phyloP scores from a whole-genome alignment of 2,797 vertebrate genomes.

The Parauchenoglanis punctatus region DNA sequence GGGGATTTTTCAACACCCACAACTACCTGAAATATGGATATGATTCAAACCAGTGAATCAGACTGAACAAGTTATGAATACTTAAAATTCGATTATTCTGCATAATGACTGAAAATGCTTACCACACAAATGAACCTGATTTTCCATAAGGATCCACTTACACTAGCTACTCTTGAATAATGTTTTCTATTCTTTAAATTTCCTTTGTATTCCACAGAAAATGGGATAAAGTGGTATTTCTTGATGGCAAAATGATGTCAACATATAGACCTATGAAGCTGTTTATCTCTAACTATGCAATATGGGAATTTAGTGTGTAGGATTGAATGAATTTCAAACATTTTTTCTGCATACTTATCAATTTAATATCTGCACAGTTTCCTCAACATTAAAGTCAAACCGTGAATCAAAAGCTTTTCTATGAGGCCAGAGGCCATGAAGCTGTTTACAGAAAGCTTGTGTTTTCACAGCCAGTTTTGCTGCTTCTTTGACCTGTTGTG shows the following conservation, averaged over 20 bases:
- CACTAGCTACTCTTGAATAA: not conserved
- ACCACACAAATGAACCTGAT: not conserved
- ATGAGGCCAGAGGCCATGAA: conserved; percentile 17
- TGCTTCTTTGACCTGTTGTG: conserved; percentile 34
- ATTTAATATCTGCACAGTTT: conserved; percentile 11
- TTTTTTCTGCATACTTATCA: not conserved
- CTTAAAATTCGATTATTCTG: not conserved
- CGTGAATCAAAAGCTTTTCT: conserved; percentile 22
- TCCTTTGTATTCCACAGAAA: not conserved
- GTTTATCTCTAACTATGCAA: not conserved
- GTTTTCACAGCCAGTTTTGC: conserved; percentile 15
- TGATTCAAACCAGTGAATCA: not conserved
- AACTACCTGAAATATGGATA: not conserved
- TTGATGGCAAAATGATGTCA: not conserved
- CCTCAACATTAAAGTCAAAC: conserved; percentile 9
- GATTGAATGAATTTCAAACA: conserved; percentile 8
- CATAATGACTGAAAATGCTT: conserved; percentile 1
- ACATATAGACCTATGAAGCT: not conserved
- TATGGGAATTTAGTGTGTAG: not conserved
- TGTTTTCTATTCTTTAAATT: not conserved
- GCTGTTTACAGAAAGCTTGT: conserved; percentile 3
- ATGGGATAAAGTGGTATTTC: not conserved
- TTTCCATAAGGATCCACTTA: not conserved
- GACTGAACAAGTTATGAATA: not conserved
- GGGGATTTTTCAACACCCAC: not conserved